A percentile compares a stretch with the other conserved stretches of the same genome.
Evolutionary conservation across 2,888 invertebrate genomes (phyloP).

Genomic region (Lasius fuliginosus): DNA sequence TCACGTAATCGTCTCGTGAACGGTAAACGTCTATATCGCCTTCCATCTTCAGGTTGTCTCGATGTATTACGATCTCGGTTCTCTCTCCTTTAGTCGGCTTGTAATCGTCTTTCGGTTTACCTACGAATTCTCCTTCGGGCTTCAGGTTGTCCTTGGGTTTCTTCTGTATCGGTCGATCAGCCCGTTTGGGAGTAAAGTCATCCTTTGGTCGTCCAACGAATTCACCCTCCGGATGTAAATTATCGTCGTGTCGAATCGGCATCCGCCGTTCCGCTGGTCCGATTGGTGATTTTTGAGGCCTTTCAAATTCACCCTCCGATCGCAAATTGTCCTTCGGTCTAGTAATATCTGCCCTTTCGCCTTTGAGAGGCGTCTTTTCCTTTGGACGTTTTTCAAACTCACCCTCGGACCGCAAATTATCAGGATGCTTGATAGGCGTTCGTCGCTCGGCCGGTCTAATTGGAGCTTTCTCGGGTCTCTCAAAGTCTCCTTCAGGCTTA

Average conservation of each 20-base stretch:
- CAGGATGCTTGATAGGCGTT: conserved; percentile 86
- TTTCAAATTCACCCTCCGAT: conserved; percentile 87
- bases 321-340: conserved; percentile 87
- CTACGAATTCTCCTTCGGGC: conserved; percentile 87
- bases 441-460: conserved; percentile 79
- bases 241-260: conserved; percentile 86
- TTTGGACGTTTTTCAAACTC: conserved; percentile 87
- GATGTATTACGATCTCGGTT: conserved; percentile 89
- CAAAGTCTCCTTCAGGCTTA: conserved; percentile 88
- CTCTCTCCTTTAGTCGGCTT: conserved; percentile 87
- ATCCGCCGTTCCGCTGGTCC: conserved; percentile 87
- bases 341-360: conserved; percentile 84
- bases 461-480: conserved; percentile 79
- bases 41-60: conserved; percentile 90
- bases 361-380: conserved; percentile 77
- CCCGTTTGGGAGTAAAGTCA: conserved; percentile 88
- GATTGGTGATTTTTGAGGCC: conserved; percentile 87
- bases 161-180: conserved; percentile 88
- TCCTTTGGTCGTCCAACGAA: conserved; percentile 87
- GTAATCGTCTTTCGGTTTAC: conserved; percentile 79
- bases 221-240: conserved; percentile 88
- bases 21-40: conserved; percentile 88
- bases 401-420: conserved; percentile 87
- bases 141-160: conserved; percentile 88
- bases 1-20: conserved; percentile 88